These are phyloP conservation scores for Nematopogon swammerdamellus DNA, from an alignment of 2,888 invertebrate genomes.

Conservation along the genomic window DNA sequence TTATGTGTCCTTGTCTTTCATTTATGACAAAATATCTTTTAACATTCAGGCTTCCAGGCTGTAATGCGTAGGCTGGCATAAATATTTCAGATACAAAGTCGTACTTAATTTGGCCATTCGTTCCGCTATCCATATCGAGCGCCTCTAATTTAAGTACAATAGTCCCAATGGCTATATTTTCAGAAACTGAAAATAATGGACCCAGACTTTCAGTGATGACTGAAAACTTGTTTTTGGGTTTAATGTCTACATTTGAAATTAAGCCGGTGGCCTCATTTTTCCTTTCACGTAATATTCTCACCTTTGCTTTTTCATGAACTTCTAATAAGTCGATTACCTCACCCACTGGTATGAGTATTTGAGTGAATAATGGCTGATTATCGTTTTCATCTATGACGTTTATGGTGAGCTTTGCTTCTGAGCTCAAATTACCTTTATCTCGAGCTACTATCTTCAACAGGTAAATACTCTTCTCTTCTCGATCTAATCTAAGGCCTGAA, in stretches of 20 bases:
- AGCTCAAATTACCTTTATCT: constrained; percentile 72
- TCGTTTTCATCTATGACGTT: constrained; percentile 78
- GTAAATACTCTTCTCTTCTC: constrained; percentile 69
- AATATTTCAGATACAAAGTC: constrained; percentile 66
- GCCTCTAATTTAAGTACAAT: constrained; percentile 68
- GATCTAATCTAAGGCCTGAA: constrained; percentile 60
- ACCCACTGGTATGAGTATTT: constrained; percentile 67
- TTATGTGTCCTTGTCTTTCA: constrained; percentile 70
- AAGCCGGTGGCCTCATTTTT: constrained; percentile 25
- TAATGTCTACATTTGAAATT: constrained; percentile 28
- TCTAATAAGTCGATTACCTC: constrained; percentile 65
- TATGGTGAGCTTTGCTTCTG: constrained; percentile 69
- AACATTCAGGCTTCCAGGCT: constrained; percentile 41
- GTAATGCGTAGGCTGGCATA: constrained; percentile 49
- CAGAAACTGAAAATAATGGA: constrained; percentile 67
- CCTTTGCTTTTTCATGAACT: constrained; percentile 49
- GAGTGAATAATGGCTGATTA: constrained; percentile 68
- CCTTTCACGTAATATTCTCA: constrained; percentile 43
- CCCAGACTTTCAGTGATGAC: constrained; percentile 30
- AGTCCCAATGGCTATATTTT: constrained; percentile 68
- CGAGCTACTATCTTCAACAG: constrained; percentile 69
- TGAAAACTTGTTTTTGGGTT: constrained; percentile 37
- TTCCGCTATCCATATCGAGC: constrained; percentile 67
- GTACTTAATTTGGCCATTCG: constrained; percentile 69
- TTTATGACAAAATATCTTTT: constrained; percentile 74